phyloP scores from a whole-genome alignment of 1,140 invertebrate species.

The Bombus huntii region DNA sequence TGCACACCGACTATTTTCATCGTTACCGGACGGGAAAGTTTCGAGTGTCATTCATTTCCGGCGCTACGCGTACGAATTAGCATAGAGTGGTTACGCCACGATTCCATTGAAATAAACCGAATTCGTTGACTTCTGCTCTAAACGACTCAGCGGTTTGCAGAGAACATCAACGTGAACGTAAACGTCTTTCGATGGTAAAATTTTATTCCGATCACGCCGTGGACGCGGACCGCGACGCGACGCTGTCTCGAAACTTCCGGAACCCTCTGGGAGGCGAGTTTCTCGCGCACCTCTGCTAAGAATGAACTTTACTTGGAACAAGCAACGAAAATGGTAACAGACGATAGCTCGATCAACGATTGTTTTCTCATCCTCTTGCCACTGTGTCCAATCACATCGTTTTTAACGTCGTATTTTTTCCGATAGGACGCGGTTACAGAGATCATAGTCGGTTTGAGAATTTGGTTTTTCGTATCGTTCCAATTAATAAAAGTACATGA shows the following conservation, averaged over 20 bases:
- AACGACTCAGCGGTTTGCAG: not conserved
- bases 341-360: no score
- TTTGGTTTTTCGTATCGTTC: no score
- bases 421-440: no score
- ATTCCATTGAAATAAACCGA: not conserved
- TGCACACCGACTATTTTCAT: slow-evolving; percentile 12
- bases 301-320: not conserved
- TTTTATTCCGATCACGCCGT: not conserved
- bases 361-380: not conserved
- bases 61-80: not conserved
- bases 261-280: not conserved
- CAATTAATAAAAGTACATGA: no score
- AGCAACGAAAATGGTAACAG: not conserved
- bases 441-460: no score
- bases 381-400: no score
- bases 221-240: not conserved
- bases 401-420: not conserved
- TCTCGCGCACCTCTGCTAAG: not conserved
- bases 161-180: not conserved
- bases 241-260: not conserved
- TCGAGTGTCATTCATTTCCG: slow-evolving; percentile 19
- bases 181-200: not conserved
- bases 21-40: slow-evolving; percentile 15
- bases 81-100: not conserved
- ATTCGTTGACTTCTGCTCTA: not conserved